Evolutionary conservation across 2,113 vertebrate genomes (phyloP).

Genomic region (Aspidoscelis tigris): DNA sequence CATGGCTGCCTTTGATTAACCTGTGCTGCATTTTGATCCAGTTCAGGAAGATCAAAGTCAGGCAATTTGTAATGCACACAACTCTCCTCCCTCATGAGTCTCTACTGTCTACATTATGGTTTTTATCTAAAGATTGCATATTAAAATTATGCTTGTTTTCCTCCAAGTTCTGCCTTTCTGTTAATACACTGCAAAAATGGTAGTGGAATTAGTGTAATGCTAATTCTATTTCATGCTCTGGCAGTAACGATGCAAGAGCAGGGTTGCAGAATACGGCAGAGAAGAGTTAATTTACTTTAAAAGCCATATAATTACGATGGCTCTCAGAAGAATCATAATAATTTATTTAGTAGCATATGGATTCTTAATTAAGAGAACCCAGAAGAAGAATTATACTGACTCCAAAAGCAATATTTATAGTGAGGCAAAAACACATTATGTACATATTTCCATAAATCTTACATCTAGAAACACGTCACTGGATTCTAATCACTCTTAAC

Average conservation of each 20-base stretch:
- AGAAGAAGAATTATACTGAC: constrained; percentile 18
- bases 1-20: no score
- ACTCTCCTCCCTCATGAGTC: not conserved
- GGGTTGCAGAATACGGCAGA: not conserved
- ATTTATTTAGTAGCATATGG: constrained; percentile 18
- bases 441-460: constrained; percentile 12
- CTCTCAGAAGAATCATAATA: constrained; percentile 28
- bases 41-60: no score
- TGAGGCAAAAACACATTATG: constrained; percentile 24
- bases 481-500: not conserved
- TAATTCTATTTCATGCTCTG: constrained; percentile 10
- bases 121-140: not conserved
- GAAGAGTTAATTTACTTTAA: constrained; percentile 20
- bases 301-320: constrained; percentile 18
- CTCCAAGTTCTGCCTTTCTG: not conserved
- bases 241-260: constrained; percentile 8
- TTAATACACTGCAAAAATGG: not conserved
- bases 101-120: no score
- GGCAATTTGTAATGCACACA: not conserved
- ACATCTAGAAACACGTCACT: not conserved
- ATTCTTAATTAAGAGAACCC: constrained; percentile 29
- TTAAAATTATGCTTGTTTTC: not conserved
- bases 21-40: no score
- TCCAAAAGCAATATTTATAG: constrained; percentile 37
- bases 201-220: constrained; percentile 15